Percentiles rank a stretch among this genome's conserved stretches.
These are phyloP conservation scores for Cetoscarus ocellatus DNA, from an alignment of 2,797 vertebrate genomes.

Conservation along the genomic window DNA sequence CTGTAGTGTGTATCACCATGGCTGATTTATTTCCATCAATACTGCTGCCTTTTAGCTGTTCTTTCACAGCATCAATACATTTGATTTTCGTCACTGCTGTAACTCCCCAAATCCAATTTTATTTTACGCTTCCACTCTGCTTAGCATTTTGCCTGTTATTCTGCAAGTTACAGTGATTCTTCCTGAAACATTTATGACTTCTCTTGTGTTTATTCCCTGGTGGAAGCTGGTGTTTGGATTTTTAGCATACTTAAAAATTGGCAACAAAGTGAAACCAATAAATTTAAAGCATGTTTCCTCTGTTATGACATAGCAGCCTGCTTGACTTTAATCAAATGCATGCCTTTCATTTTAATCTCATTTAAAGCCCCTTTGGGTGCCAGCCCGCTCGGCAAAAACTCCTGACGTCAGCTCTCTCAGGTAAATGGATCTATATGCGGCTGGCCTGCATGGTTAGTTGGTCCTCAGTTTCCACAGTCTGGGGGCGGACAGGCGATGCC, in stretches of 20 bases:
- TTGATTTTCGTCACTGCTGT: slow-evolving; percentile 35
- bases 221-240: neutral
- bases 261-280: slow-evolving; percentile 24
- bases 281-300: slow-evolving; percentile 5
- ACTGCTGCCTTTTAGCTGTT: slow-evolving; percentile 51
- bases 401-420: slow-evolving; percentile 54
- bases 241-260: neutral
- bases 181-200: neutral
- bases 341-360: slow-evolving; percentile 55
- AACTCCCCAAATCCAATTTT: slow-evolving; percentile 36
- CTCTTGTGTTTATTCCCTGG: neutral
- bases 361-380: slow-evolving; percentile 38
- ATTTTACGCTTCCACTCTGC: slow-evolving; percentile 9
- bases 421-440: slow-evolving; percentile 43
- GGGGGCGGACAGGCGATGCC: slow-evolving; percentile 29
- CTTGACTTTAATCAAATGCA: slow-evolving; percentile 50
- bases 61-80: slow-evolving; percentile 35
- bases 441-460: neutral
- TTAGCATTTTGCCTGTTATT: neutral
- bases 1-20: slow-evolving; percentile 29
- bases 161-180: slow-evolving; percentile 9
- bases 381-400: slow-evolving; percentile 26
- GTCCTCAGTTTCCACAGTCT: slow-evolving; percentile 26
- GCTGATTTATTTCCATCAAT: slow-evolving; percentile 63
- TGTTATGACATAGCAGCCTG: slow-evolving; percentile 39